Evolutionary conservation across 2,888 invertebrate genomes (phyloP).

Genomic region (Dynastes grantii): DNA sequence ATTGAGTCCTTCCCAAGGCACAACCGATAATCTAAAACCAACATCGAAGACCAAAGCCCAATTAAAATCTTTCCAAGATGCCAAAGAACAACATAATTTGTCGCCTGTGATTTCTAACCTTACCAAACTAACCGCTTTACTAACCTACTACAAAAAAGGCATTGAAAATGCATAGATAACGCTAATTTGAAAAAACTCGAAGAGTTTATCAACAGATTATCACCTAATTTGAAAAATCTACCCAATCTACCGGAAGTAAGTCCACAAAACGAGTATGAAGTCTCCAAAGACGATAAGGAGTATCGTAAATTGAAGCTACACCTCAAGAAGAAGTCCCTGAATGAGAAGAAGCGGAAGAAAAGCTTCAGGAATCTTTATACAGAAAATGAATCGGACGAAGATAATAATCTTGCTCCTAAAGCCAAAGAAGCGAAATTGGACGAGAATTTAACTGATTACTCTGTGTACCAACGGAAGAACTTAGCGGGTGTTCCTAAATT

Average conservation of each 20-base stretch:
- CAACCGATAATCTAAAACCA: not conserved
- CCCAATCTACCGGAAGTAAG: constrained; percentile 3
- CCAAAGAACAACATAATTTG: constrained; percentile 21
- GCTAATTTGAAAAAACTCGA: constrained; percentile 33
- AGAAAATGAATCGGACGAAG: constrained; percentile 55
- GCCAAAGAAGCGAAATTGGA: constrained; percentile 19
- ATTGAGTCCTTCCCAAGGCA: not conserved
- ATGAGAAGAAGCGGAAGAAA: constrained; percentile 52
- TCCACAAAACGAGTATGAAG: constrained; percentile 19
- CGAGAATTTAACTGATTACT: constrained; percentile 49
- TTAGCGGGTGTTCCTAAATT: constrained; percentile 55
- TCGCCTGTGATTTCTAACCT: constrained; percentile 33
- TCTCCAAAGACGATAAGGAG: constrained; percentile 5
- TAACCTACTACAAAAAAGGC: constrained; percentile 32
- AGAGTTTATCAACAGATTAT: constrained; percentile 42
- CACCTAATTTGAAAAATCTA: constrained; percentile 28
- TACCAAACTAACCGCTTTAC: constrained; percentile 33
- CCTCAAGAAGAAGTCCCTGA: constrained; percentile 35
- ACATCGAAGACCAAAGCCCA: constrained; percentile 36
- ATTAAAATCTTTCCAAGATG: constrained; percentile 31
- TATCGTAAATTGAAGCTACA: constrained; percentile 37
- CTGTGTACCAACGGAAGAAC: constrained; percentile 55
- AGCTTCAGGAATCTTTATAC: constrained; percentile 56
- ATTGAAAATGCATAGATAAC: constrained; percentile 8
- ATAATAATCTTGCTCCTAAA: constrained; percentile 13